Conservation (phyloP, 2,888 invertebrate genomes). For the Mythimna loreyi region DNA sequence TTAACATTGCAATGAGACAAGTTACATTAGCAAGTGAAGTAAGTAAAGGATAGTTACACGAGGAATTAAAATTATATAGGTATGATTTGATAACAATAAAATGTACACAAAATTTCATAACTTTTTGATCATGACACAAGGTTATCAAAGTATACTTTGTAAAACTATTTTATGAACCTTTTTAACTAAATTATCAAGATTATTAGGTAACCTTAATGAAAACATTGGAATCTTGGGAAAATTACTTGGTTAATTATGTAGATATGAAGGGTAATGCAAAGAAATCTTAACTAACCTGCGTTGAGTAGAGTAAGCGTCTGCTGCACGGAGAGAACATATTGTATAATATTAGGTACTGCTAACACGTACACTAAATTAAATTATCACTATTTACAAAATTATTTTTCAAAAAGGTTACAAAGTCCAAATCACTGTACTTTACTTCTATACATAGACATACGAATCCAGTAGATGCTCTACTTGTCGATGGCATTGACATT, state of each 20-base stretch:
- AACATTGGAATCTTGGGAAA: conserved; percentile 18
- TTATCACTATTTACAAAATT: conserved; percentile 60
- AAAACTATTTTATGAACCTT: neutral
- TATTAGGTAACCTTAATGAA: conserved; percentile 4
- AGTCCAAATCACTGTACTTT: conserved; percentile 76
- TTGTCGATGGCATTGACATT: conserved; percentile 19
- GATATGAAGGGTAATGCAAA: neutral
- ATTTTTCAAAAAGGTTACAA: conserved; percentile 78
- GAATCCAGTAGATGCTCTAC: neutral
- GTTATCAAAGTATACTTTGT: neutral
- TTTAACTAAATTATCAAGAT: neutral
- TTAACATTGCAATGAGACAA: no score
- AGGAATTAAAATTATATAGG: neutral
- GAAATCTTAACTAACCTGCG: conserved; percentile 76
- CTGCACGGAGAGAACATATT: conserved; percentile 85
- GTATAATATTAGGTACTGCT: conserved; percentile 3
- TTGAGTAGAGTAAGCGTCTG: conserved; percentile 83
- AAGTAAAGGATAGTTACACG: neutral
- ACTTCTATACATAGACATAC: conserved; percentile 5
- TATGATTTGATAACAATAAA: conserved; percentile 24
- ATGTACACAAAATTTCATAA: conserved; percentile 13
- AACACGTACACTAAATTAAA: conserved; percentile 24
- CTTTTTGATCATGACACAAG: conserved; percentile 4
- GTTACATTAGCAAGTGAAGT: neutral
- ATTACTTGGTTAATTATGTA: neutral